Evolutionary conservation across 2,113 vertebrate species (phyloP).

Genomic region (Sander lucioperca): DNA sequence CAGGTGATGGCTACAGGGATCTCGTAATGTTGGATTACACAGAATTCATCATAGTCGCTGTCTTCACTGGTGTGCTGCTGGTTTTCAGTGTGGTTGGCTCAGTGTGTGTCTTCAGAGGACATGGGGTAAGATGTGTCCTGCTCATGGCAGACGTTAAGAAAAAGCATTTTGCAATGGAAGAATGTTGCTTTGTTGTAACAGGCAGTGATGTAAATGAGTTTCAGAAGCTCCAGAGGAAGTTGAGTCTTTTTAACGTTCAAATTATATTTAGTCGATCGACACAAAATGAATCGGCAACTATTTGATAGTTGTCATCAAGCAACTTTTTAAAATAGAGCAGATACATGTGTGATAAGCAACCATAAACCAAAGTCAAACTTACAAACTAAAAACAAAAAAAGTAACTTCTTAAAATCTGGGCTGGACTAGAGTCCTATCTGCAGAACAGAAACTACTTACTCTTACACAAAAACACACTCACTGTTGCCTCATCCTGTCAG

Average conservation of each 20-base stretch:
- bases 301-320: neutral
- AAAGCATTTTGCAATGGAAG: neutral
- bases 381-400: no score
- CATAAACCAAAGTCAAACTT: neutral
- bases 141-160: slow-evolving; percentile 5
- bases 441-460: no score
- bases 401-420: neutral
- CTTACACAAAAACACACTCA: no score
- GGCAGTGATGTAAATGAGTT: neutral
- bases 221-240: neutral
- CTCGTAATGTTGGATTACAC: rapidly evolving
- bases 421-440: neutral
- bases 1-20: slow-evolving; percentile 66
- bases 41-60: slow-evolving; percentile 3
- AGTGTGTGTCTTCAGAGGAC: slow-evolving; percentile 72
- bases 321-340: neutral
- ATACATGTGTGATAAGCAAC: neutral
- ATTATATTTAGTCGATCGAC: neutral
- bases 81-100: slow-evolving; percentile 77
- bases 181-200: neutral
- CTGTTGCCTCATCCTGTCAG: no score
- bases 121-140: slow-evolving; percentile 66
- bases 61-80: slow-evolving; percentile 63
- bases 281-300: neutral
- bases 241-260: neutral